Percentiles rank a stretch among this genome's conserved stretches.
phyloP scores from a whole-genome alignment of 2,888 invertebrate species.

The Sisyra terminalis region DNA sequence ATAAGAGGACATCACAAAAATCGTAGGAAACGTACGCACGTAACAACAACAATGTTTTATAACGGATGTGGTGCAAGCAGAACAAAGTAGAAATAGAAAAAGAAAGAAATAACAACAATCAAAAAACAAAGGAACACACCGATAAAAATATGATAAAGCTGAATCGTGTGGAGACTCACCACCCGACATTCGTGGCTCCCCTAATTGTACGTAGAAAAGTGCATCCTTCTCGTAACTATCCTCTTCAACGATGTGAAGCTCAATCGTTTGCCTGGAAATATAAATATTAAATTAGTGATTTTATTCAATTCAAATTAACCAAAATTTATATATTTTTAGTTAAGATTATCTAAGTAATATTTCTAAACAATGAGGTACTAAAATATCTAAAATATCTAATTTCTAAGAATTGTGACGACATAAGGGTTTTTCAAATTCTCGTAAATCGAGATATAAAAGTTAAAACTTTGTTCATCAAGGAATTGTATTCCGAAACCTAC shows the following conservation, averaged over 20 bases:
- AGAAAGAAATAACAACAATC: slow-evolving; percentile 6
- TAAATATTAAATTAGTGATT: slow-evolving; percentile 18
- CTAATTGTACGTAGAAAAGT: slow-evolving; percentile 80
- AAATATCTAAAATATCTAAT: no score
- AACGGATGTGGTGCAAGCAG: not conserved
- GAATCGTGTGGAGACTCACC: slow-evolving; percentile 39
- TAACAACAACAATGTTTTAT: not conserved
- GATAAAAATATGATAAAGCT: slow-evolving; percentile 6
- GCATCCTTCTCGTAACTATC: slow-evolving; percentile 97
- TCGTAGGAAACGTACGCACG: not conserved
- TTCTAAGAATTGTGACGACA: no score
- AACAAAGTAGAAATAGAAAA: not conserved
- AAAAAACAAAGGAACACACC: slow-evolving; percentile 8
- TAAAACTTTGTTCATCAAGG: no score
- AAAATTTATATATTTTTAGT: no score
- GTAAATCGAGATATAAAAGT: no score
- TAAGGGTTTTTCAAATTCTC: no score
- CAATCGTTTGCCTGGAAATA: slow-evolving; percentile 78
- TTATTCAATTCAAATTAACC: no score
- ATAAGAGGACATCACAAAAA: not conserved
- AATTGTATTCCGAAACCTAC: no score
- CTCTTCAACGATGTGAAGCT: slow-evolving; percentile 81
- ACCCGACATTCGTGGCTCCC: slow-evolving; percentile 73
- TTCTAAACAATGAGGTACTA: no score
- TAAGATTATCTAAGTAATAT: no score